A percentile compares a stretch with the other conserved stretches of the same genome.
Evolutionary conservation across 2,888 invertebrate species (phyloP).

Genomic region (Zygothrica quintamaculata): DNA sequence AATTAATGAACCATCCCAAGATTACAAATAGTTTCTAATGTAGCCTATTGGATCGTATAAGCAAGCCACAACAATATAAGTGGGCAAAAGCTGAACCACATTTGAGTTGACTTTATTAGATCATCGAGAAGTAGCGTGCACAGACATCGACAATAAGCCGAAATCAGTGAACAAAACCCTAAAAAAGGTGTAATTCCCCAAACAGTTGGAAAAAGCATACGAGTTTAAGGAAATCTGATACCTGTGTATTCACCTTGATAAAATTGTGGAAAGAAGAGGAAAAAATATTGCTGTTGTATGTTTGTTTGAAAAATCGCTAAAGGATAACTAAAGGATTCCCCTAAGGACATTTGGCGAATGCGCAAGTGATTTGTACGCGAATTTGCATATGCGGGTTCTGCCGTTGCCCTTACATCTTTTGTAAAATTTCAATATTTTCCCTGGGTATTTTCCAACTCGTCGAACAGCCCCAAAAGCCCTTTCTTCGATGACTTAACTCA

Average conservation of each 20-base stretch:
- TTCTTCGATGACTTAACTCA: slow-evolving; percentile 24
- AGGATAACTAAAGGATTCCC: slow-evolving; percentile 80
- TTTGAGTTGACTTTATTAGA: too few relatives aligned
- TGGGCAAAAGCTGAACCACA: too few relatives aligned
- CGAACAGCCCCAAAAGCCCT: slow-evolving; percentile 55
- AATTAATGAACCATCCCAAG: too few relatives aligned
- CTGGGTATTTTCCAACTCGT: slow-evolving; percentile 80
- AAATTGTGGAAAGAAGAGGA: slow-evolving; percentile 26
- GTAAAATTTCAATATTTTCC: slow-evolving; percentile 49
- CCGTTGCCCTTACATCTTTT: background rate
- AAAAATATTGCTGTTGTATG: too few relatives aligned
- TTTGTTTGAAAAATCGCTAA: slow-evolving; percentile 79
- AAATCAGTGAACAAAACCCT: slow-evolving; percentile 53
- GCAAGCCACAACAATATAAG: too few relatives aligned
- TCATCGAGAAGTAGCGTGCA: too few relatives aligned
- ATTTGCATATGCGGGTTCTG: slow-evolving; percentile 80
- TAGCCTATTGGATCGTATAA: too few relatives aligned
- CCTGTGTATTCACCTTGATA: slow-evolving; percentile 57
- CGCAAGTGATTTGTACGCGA: slow-evolving; percentile 82
- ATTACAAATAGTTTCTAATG: too few relatives aligned
- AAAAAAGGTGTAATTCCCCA: slow-evolving; percentile 33
- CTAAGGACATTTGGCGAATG: slow-evolving; percentile 73
- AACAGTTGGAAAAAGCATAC: slow-evolving; percentile 23
- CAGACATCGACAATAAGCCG: slow-evolving; percentile 67
- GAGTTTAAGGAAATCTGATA: slow-evolving; percentile 71